Percentiles rank a stretch among this genome's conserved stretches.
These are phyloP conservation scores for Schrankia costaestrigalis DNA, from an alignment of 2,888 invertebrate species.

Conservation along the genomic window DNA sequence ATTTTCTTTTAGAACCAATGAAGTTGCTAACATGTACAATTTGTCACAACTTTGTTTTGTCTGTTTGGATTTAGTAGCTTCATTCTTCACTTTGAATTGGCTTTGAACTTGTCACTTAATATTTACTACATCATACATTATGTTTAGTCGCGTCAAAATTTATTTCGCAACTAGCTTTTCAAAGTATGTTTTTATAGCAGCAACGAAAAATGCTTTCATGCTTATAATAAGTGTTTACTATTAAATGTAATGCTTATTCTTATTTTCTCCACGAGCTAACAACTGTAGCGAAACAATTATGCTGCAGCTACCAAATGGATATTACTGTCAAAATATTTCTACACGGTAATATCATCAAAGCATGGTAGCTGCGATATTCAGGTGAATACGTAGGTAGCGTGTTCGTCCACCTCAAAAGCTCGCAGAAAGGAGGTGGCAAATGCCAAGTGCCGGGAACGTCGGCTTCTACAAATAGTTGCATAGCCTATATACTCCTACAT, in stretches of 20 bases:
- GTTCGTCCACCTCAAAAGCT: constrained; percentile 14
- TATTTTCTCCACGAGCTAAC: no score
- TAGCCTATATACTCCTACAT: constrained; percentile 40
- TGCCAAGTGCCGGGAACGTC: constrained; percentile 31
- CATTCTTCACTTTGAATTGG: constrained; percentile 43
- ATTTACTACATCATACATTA: constrained; percentile 20
- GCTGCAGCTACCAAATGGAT: no score
- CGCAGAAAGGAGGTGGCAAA: constrained; percentile 27
- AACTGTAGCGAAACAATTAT: no score
- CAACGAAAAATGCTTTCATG: no score
- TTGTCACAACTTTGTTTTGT: constrained; percentile 63
- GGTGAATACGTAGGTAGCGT: constrained; percentile 7
- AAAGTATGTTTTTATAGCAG: no score
- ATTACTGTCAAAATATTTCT: no score
- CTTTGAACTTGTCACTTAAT: constrained; percentile 26
- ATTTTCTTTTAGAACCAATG: constrained; percentile 65
- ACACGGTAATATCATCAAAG: constrained; percentile 5
- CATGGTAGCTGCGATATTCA: constrained; percentile 3
- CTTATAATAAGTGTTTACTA: no score
- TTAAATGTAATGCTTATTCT: no score
- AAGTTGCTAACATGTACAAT: constrained; percentile 62
- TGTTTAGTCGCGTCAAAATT: neutral
- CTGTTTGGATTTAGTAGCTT: constrained; percentile 49
- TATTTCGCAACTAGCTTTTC: no score
- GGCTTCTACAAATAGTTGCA: constrained; percentile 51